Base-by-base conservation (phyloP, 2,888 invertebrate species). In the Lithophane socia region DNA sequence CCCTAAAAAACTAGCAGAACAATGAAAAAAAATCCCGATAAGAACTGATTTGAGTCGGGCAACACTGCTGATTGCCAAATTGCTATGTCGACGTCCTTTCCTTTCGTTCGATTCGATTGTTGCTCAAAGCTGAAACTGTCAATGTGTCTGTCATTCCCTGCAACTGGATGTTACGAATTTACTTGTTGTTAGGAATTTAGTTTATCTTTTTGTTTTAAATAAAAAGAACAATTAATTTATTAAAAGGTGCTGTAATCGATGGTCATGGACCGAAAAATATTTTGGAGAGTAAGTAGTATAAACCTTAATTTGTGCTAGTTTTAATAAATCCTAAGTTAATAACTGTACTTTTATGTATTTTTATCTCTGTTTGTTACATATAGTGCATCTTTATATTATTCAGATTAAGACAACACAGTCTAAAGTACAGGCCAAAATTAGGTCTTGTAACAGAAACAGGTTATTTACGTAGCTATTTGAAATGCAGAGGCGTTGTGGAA, bases 271-370 rank as follows among this genome's bases (percentile, higher is more conserved):
- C 85, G 79, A 70, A 83, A 85, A 78, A 69, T 88, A 77, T 86
- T 88, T 87, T 92, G 88, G 88, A 89, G 90, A 88, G 93, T 93
- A 88, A 77, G 63, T 73, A 70, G 64, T 54, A 49, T 4, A 52
- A 18, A 52, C 8, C 2, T 37, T 47, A 0, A 42, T 47, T 80
- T 44, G 0, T 44, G 29, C 42, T 58, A 49, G 49, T 77, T 61
- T 12, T 37, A 18, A 9, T 2, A 16, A 63, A 52, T 67, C 24
- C 3, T 24, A 29, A 29, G 71, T 21, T 24, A 24, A 16, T 74
- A 79, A 75, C 74, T 64, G 84, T 83, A 67, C 44, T 66, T 60
- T 10, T 61, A 56, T 18, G 12, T 61, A 58, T 64, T 64, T 60
- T 12, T 12, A 42, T 16, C 2, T 44, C 10, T 52, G 13, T 58